Evolutionary conservation across 2,888 invertebrate genomes (phyloP).

Genomic region (Philonicus albiceps): DNA sequence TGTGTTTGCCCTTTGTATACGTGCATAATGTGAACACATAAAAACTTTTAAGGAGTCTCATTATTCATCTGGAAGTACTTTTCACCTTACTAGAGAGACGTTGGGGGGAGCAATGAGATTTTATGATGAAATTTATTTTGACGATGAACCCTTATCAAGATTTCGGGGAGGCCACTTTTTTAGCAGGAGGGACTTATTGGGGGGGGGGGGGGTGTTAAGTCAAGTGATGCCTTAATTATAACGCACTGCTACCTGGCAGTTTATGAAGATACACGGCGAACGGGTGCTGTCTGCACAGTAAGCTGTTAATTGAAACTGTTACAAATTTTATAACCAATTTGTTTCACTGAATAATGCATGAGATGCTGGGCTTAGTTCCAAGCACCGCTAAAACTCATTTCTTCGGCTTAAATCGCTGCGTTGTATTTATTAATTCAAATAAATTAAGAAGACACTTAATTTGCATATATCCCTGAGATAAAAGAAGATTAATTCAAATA

Average conservation of each 20-base stretch:
- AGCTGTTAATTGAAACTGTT: neutral
- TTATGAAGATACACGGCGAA: neutral
- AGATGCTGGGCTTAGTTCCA: neutral
- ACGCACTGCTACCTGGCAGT: neutral
- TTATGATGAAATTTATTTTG: slow-evolving; percentile 33
- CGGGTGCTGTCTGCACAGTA: neutral
- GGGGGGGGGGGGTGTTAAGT: neutral
- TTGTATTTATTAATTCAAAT: neutral
- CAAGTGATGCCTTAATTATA: slow-evolving; percentile 25
- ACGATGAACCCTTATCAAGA: slow-evolving; percentile 25
- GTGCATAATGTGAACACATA: slow-evolving; percentile 41
- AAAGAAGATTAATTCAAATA: neutral
- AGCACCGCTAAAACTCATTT: neutral
- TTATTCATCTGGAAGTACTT: slow-evolving; percentile 32
- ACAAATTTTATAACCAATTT: neutral
- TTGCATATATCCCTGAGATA: neutral
- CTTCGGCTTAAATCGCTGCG: neutral
- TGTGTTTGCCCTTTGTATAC: slow-evolving; percentile 35
- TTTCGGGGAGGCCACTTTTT: neutral
- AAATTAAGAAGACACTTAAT: neutral
- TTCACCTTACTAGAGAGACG: neutral
- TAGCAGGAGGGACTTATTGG: neutral
- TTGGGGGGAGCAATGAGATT: slow-evolving; percentile 10
- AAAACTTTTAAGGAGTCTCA: slow-evolving; percentile 37
- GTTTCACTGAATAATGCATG: neutral